Base-by-base conservation (phyloP, 2,888 invertebrate species). In the Cephus spinipes region DNA sequence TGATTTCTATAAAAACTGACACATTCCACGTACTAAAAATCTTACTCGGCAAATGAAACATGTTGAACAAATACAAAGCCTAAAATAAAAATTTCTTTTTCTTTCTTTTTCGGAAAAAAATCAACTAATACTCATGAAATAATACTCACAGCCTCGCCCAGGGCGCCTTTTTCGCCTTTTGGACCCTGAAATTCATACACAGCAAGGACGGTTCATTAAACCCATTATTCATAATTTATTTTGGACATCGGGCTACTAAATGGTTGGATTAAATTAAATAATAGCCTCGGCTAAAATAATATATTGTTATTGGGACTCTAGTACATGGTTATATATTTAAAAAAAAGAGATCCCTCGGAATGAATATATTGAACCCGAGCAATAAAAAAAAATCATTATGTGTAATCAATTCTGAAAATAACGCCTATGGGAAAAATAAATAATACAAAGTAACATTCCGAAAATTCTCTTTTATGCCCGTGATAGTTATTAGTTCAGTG, bases 131-230 rank as follows among this genome's bases (percentile, higher is more conserved):
- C 36, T 55, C 71, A 74, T 73, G 73, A 55, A 81, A 76, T 80
- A 81, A 83, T 91, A 95, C 96, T 96, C 94, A 96, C 96, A 90
- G 95, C 92, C 91, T 95, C 95, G 89, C 98, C 98, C 92, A 96
- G 96, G 90, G 95, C 95, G 89, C 97, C 97, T 92, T 96, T 97
- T 92, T 97, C 97, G 84, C 97, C 98, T 92, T 97, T 96, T 81
- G 96, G 96, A 85, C 97, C 97, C 96, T 96, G 91, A 88, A 93
- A 94, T 87, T 85, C 82, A 81, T 83, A 83, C 82, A 83, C 81
- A 31, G 71, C 33, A 71, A 32, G n/a, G 1, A 34, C 55, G 23
- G 55, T 55, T 23, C 55, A 23, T 55, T 55, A 55, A 55, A 55
- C 15, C 23, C 40, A 6, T 40, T 40, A 40, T 40, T 40, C 15